Base-by-base conservation (phyloP, 64 coral and sea anemone genomes). In the Dendrophyllia cribrosa region DNA sequence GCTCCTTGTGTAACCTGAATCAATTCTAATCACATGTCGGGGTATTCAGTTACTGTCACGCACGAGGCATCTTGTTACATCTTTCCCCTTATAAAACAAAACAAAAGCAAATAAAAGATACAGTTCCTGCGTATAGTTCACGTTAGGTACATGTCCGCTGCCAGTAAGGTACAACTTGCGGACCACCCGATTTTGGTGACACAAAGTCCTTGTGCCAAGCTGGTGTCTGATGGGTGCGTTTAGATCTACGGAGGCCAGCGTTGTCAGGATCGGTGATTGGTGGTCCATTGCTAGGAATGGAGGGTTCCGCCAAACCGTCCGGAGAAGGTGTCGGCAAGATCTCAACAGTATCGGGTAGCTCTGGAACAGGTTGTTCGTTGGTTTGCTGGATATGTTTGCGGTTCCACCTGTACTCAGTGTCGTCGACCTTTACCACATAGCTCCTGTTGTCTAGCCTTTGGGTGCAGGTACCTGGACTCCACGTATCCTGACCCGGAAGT, bases 401-500 rank as follows among this genome's bases (percentile, higher is more conserved):
- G 53, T 82, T 63, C 0, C 21, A 55, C 26, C 78, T 82, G 78
- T 82, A 82, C 13, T 21, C 56, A 14, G 53, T 61, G 55, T 59
- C 55, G 14, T 1, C 78, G 8, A 82, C 78, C 56, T 82, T 82
- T n/a, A 82, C 78, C 22, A 61, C 21, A 24, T 82, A 82, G 55
- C 52, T 82, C 56, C 78, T 60, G 23, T 21, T 14, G 24, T 23
- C 47, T 4, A 82, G 0, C 60, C n/a, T 58, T 82, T 34, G 13
- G 0, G 56, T 43, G 22, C 78, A 82, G 24, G 58, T 82, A 4
- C 78, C 58, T 26, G 78, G 53, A 13, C 78, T 82, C 78, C 74
- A 46, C 0, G 53, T 58, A 3, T 82, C 56, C 55, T 82, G 50
- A 23, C 55, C 78, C 1, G 78, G 53, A 9, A 82, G 55, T 43